These are phyloP conservation scores for Mythimna ferrago DNA, from an alignment of 2,888 invertebrate species.

Conservation along the genomic window DNA sequence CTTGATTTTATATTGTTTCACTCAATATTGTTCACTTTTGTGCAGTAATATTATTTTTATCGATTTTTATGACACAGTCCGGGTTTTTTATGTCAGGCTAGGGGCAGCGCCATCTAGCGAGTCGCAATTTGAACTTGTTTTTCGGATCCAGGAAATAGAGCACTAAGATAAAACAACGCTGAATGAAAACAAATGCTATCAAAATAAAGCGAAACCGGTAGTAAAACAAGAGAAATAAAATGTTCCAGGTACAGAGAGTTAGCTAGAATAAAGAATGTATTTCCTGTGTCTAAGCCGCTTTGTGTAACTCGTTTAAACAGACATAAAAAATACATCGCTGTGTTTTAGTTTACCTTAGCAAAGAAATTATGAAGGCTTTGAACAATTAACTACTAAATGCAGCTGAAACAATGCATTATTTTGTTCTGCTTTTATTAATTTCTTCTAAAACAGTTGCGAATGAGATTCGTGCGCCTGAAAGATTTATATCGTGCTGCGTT, in stretches of 20 bases:
- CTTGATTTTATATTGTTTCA: no score
- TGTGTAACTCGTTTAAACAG: conserved; percentile 40
- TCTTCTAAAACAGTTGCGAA: background rate
- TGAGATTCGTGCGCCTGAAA: conserved; percentile 57
- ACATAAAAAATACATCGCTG: conserved; percentile 42
- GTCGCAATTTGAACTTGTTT: background rate
- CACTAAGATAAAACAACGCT: conserved; percentile 1
- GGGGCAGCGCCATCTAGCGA: no score
- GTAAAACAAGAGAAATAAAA: conserved; percentile 18
- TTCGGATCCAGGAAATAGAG: background rate
- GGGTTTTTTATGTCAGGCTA: no score
- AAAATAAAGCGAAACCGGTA: conserved; percentile 10
- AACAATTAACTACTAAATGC: conserved; percentile 63
- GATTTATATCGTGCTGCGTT: conserved; percentile 40
- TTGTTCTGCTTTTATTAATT: conserved; percentile 31
- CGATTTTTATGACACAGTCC: no score
- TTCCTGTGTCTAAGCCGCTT: conserved; percentile 29
- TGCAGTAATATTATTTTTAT: no score
- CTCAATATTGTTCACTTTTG: no score
- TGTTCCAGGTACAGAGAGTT: conserved; percentile 7
- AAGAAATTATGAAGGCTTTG: conserved; percentile 68
- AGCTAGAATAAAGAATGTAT: conserved; percentile 27
- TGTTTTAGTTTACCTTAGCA: conserved; percentile 59
- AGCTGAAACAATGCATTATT: conserved; percentile 56
- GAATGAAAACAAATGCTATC: conserved; percentile 12